Base-by-base conservation (phyloP, 2,888 invertebrate genomes). In the Notocelia uddmanniana region DNA sequence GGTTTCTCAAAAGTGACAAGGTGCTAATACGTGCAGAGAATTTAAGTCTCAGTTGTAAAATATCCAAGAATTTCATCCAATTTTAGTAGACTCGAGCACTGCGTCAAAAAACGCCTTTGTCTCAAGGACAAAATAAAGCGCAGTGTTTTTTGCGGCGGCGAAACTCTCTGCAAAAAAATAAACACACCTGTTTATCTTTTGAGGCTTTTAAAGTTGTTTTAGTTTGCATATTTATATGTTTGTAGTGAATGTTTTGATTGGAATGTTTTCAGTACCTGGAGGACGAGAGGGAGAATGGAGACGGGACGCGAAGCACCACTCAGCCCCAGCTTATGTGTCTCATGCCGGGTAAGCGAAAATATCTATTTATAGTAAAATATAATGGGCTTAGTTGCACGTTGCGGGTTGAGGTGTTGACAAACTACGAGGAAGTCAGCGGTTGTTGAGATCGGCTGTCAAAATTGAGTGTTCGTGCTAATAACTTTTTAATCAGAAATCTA, bases 251-350 rank as follows among this genome's bases (percentile, higher is more conserved):
- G 70, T 62, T 69, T 71, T 41, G 37, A 68, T 74, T 55, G 41
- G 21, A 18, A 52, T 69, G n/a, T 26, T 85, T 93, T 78, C 84
- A 95, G 95, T 89, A 91, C 82, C 78, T 95, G 82, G 94, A 94
- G 73, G 92, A 94, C 74, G 95, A 94, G 76, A 86, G 94, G 67
- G 92, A 93, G 62, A 94, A 91, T 69, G 89, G 94, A 66, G 95
- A 95, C 77, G 92, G 94, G 19, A 90, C 90, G 41, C 94, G 94
- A 76, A 94, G 85, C 68, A 88, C 92, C 37, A 88, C 94, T 71
- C 95, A 94, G 74, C 95, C 95, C 13, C 95, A 95, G 78, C 94
- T 95, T 75, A 94, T 95, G 92, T 95, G 95, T 78, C 91, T 95
- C 45, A 95, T 94, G 94, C 93, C 94, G 59, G 94, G 94, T 94